Percentiles rank a stretch among this genome's conserved stretches.
Conservation (phyloP, 2,113 vertebrate genomes). For the Andinoacara biseriatus region DNA sequence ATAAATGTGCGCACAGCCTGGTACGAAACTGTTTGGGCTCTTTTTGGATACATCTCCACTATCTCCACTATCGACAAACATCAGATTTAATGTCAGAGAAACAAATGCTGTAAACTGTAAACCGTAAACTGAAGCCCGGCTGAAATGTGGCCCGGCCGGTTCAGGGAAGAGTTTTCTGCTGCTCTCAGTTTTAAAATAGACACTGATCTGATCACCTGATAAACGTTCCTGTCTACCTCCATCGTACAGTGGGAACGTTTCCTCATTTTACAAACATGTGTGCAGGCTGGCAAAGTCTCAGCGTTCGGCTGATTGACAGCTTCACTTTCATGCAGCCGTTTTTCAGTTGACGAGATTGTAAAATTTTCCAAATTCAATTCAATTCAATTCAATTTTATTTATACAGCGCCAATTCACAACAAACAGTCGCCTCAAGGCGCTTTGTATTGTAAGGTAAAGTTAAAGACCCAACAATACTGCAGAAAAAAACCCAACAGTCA, state of each 20-base stretch:
- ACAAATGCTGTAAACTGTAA: background rate
- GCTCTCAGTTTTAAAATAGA: background rate
- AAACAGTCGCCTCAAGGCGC: no score
- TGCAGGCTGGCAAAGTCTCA: background rate
- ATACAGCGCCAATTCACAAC: no score
- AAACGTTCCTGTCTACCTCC: background rate
- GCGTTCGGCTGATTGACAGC: background rate
- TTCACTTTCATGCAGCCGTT: background rate
- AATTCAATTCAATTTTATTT: no score
- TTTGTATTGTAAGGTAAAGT: no score
- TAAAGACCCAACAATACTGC: no score
- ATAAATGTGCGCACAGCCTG: background rate
- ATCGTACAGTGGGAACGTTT: background rate
- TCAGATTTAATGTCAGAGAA: rapidly evolving
- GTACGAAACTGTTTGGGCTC: background rate
- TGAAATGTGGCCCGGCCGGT: rapidly evolving
- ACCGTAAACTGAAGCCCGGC: rapidly evolving
- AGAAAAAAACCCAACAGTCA: no score
- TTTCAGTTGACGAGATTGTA: background rate
- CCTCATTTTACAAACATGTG: background rate
- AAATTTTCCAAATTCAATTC: background rate
- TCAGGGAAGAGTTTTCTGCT: background rate
- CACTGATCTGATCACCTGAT: background rate
- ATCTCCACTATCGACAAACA: background rate
- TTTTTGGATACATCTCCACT: background rate